Evolutionary conservation across 2,888 invertebrate genomes (phyloP), one percentile per base, ranked within the genome.

Genomic region (Pinctada fucata): DNA sequence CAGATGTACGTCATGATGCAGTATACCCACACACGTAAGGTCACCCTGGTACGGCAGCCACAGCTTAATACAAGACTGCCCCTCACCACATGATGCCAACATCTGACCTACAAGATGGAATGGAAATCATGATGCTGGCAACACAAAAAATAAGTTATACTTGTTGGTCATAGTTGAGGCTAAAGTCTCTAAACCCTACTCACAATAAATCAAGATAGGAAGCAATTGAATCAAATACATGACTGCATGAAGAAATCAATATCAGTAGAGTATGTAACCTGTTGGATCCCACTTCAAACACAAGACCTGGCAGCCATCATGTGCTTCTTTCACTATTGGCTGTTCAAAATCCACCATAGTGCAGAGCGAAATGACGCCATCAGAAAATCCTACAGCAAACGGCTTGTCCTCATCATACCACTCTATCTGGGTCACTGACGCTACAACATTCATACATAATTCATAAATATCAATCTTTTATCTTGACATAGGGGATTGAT

Each of bases 341-440:
- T 85, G 81, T 70, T 89, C 88, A 82, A 86, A 89, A 49, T 88
- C 87, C 48, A 88, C 86, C 52, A 83, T 85, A 66, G 87, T 88
- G 83, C 89, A 88, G 69, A 91, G 84, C 50, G 88, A 86, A 58
- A 92, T 83, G n/a, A 89, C 80, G 2, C 95, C 95, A 90, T 95
- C 94, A 70, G 93, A 91, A 87, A 93, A 95, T 8, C 93, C 94
- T 13, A 95, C 93, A 16, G 94, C 94, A 90, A 94, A 94, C 58
- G 93, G 91, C 78, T 93, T 92, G 72, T 94, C 94, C 87, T 94
- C 94, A 83, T 94, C 93, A 84, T 92, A 93, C 95, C 95, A 95
- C 13, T 93, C 93, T 63, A 95, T 92, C 76, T 93, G 92, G 51
- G 93, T 93, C 45, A 95, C 94, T 76, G 94, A 92, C 58, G 93